Base-by-base conservation (phyloP, 2,888 invertebrate species). In the Nematopogon swammerdamellus region DNA sequence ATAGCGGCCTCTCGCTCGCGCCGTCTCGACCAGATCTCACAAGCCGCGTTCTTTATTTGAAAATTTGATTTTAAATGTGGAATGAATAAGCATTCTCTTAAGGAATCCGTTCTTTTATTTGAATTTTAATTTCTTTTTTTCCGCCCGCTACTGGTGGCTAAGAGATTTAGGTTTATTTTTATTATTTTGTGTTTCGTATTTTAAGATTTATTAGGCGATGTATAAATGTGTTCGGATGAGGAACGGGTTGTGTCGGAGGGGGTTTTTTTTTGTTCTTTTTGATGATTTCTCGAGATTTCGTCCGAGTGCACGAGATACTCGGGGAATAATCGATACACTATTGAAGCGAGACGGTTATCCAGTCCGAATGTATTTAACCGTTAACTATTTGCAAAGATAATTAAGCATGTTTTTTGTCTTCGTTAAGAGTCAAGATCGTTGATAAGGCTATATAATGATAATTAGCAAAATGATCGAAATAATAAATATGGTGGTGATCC, bases 61-160 rank as follows among this genome's bases (percentile, higher is more conserved):
- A 77, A 79, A 76, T 74, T 77, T 74, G 74, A 75, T 77, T 79
- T 79, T 77, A 76, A 77, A 79, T 75, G 70, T 77, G 74, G 77
- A 74, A 79, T 79, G 79, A 79, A 75, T 76, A 79, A 76, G 79
- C 79, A 77, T 77, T 76, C 75, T 77, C 73, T 74, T 72, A 72
- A 62, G 72, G 72, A 74, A 74, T 74, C 70, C 68, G 67, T 71
- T 75, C 72, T 71, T 75, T 74, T 75, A 74, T 74, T 74, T 73
- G 69, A 70, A 72, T 73, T 72, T 79, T 72, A 72, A 75, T 74
- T 74, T 70, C 67, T 72, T 75, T 75, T 48, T 72, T 75, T 70
- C 60, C 59, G 59, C 59, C 63, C 63, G 70, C 74, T 75, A 72
- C 72, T 67, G 68, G 66, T 36, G 11, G 18, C 64, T 36, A 36